Percentiles rank a stretch among this genome's conserved stretches.
phyloP scores from a whole-genome alignment of 2,797 vertebrate genomes.

The Crax fasciolata region DNA sequence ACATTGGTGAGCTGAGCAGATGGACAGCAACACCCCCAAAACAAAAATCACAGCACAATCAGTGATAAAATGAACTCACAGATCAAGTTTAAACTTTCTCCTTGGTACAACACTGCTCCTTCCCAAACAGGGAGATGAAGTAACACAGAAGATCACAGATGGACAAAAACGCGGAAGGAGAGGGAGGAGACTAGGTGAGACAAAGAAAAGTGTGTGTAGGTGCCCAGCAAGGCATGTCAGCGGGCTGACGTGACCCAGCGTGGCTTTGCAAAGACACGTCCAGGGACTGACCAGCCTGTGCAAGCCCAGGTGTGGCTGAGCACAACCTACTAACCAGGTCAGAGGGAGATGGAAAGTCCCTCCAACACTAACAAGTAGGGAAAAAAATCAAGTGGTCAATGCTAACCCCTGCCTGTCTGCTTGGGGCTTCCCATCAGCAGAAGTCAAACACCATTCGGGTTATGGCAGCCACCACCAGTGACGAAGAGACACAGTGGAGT shows the following conservation, averaged over 20 bases:
- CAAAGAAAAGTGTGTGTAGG: background rate
- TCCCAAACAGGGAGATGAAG: background rate
- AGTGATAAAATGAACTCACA: background rate
- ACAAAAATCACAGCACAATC: background rate
- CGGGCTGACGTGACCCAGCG: background rate
- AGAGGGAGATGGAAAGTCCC: background rate
- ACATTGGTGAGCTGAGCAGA: background rate
- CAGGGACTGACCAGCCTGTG: background rate
- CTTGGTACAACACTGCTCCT: background rate
- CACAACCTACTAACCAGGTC: background rate
- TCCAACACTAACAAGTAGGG: background rate
- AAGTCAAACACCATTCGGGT: background rate
- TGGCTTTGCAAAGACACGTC: slow-evolving; percentile 28
- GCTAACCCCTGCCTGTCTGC: background rate
- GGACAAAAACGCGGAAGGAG: background rate
- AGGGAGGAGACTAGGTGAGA: background rate
- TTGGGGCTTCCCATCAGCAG: background rate
- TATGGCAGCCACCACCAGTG: background rate
- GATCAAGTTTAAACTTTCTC: background rate
- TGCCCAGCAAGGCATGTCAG: background rate
- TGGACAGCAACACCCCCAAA: background rate
- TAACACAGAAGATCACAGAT: background rate
- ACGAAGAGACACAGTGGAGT: background rate
- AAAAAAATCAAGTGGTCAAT: rapidly evolving
- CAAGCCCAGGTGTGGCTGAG: background rate